Percentiles rank a stretch among this genome's conserved stretches.
Evolutionary conservation across 2,113 vertebrate species (phyloP).

Genomic region (Nasalis larvatus): DNA sequence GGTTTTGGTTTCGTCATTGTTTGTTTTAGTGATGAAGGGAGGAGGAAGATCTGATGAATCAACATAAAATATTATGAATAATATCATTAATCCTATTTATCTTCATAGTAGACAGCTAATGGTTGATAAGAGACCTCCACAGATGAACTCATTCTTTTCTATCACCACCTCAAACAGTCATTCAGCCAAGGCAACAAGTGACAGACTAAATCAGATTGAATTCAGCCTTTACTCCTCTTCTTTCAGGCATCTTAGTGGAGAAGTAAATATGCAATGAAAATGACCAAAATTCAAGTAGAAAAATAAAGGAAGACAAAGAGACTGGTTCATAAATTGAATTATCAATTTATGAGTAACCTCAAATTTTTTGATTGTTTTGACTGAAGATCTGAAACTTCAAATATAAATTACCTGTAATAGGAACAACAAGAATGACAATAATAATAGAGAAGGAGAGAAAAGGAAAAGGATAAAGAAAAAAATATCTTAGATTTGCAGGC

Average conservation of each 20-base stretch:
- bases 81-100: not conserved
- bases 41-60: not conserved
- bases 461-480: not conserved
- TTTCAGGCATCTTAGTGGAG: not conserved
- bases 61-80: not conserved
- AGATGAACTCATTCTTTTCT: not conserved
- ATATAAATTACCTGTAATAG: not conserved
- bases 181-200: not conserved
- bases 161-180: not conserved
- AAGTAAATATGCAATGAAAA: not conserved
- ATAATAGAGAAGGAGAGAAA: not conserved
- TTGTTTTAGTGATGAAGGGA: not conserved
- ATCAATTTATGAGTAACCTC: not conserved
- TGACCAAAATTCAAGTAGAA: not conserved
- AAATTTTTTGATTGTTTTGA: not conserved
- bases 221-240: not conserved
- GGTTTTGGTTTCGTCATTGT: not conserved
- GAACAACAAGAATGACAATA: not conserved
- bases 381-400: not conserved
- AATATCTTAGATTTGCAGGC: not conserved
- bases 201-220: not conserved
- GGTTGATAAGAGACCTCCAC: too few relatives aligned
- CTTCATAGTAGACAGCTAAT: not conserved
- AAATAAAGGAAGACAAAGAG: not conserved
- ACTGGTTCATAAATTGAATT: not conserved